Evolutionary conservation across 2,888 invertebrate genomes (phyloP).

Genomic region (Petrolisthes cinctipes): DNA sequence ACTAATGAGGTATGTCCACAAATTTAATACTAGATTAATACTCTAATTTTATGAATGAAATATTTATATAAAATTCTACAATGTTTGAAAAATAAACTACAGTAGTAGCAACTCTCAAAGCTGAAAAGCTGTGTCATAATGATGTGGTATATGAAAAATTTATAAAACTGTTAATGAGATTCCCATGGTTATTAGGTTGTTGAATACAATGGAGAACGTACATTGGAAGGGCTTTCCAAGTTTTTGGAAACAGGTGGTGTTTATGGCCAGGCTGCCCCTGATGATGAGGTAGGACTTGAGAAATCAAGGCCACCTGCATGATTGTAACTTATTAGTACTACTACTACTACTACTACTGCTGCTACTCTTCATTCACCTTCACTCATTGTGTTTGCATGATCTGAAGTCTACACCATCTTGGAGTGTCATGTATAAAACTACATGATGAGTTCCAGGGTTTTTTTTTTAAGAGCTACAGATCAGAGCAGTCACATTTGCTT

Average conservation of each 20-base stretch:
- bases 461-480: neutral
- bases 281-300: slow-evolving; percentile 68
- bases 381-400: neutral
- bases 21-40: neutral
- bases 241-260: slow-evolving; percentile 94
- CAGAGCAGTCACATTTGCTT: neutral
- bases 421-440: neutral
- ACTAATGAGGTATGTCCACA: slow-evolving; percentile 78
- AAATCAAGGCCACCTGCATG: slow-evolving; percentile 1
- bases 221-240: slow-evolving; percentile 90
- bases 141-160: neutral
- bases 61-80: neutral
- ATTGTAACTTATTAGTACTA: slow-evolving; percentile 69
- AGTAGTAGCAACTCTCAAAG: neutral
- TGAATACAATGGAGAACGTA: slow-evolving; percentile 95
- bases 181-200: slow-evolving; percentile 73
- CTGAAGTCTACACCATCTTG: neutral
- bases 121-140: neutral
- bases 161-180: neutral
- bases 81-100: neutral
- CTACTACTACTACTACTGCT: neutral
- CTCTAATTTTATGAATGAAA: neutral
- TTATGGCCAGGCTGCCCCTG: slow-evolving; percentile 78
- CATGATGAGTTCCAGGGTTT: neutral
- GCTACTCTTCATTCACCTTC: neutral